Evolutionary conservation across 2,797 vertebrate species (phyloP).

Genomic region (Enteromius fasciolatus): DNA sequence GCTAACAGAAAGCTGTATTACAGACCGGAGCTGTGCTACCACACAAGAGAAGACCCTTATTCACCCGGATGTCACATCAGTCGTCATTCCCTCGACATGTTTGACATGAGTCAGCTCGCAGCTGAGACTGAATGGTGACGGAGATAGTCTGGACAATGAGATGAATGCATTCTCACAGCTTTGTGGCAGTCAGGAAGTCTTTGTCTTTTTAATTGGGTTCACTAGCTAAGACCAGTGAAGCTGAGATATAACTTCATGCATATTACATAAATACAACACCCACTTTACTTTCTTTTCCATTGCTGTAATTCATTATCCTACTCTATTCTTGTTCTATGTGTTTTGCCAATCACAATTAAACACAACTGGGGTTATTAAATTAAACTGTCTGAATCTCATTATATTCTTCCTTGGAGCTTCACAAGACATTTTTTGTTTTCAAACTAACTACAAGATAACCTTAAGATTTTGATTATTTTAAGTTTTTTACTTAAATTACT

Average conservation of each 20-base stretch:
- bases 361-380: conserved; percentile 1
- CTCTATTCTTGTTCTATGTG: not conserved
- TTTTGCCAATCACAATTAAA: conserved; percentile 6
- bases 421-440: not conserved
- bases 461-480: conserved; percentile 40
- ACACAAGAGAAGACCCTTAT: not conserved
- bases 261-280: conserved; percentile 8
- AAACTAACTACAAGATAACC: conserved; percentile 31
- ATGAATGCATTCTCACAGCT: conserved; percentile 22
- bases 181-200: not conserved
- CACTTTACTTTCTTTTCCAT: not conserved
- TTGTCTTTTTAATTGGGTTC: conserved; percentile 41
- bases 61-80: not conserved
- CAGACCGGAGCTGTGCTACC: not conserved
- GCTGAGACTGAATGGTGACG: not conserved
- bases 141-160: conserved; percentile 11
- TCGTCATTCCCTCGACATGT: not conserved
- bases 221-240: conserved; percentile 8
- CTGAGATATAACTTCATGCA: conserved; percentile 28
- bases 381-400: not conserved
- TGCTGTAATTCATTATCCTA: not conserved
- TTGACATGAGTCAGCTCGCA: not conserved
- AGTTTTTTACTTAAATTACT: not conserved
- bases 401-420: not conserved
- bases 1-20: not conserved